Percentiles rank a stretch among this genome's conserved stretches.
Evolutionary conservation across 2,888 invertebrate species (phyloP).

Genomic region (Resseliella maxima): DNA sequence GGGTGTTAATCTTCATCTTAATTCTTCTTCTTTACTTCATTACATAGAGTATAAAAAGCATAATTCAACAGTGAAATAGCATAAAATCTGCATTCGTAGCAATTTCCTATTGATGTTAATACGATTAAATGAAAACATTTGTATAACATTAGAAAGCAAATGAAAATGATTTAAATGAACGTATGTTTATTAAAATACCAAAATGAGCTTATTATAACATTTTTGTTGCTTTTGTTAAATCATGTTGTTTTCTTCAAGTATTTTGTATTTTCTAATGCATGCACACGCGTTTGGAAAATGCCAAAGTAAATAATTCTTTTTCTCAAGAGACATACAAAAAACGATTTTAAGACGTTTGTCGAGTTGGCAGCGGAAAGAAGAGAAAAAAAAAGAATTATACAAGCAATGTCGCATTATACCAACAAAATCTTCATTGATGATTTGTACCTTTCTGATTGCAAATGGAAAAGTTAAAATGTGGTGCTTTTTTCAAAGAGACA

Average conservation of each 20-base stretch:
- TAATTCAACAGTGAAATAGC: too few species aligned
- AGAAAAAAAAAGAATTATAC: neutral
- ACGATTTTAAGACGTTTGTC: neutral
- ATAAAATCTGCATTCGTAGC: too few species aligned
- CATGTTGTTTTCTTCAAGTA: neutral
- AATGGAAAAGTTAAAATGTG: neutral
- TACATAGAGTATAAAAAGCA: too few species aligned
- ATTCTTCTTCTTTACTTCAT: too few species aligned
- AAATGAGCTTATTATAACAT: slow-evolving; percentile 16
- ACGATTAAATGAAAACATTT: neutral
- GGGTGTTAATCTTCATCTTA: too few species aligned
- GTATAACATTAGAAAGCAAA: neutral
- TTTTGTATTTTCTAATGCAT: neutral
- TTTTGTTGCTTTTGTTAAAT: neutral
- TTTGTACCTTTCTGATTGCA: neutral
- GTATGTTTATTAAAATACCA: neutral
- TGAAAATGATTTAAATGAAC: slow-evolving; percentile 12
- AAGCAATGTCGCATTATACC: too few species aligned
- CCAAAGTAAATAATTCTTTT: neutral
- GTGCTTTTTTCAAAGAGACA: neutral
- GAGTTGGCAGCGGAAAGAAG: neutral
- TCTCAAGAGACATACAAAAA: neutral
- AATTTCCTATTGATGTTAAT: neutral
- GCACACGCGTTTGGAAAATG: neutral
- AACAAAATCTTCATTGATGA: neutral